Evolutionary conservation across 2,113 vertebrate species (phyloP), one percentile per base, ranked within the genome.

Genomic region (Zosterops borbonicus): DNA sequence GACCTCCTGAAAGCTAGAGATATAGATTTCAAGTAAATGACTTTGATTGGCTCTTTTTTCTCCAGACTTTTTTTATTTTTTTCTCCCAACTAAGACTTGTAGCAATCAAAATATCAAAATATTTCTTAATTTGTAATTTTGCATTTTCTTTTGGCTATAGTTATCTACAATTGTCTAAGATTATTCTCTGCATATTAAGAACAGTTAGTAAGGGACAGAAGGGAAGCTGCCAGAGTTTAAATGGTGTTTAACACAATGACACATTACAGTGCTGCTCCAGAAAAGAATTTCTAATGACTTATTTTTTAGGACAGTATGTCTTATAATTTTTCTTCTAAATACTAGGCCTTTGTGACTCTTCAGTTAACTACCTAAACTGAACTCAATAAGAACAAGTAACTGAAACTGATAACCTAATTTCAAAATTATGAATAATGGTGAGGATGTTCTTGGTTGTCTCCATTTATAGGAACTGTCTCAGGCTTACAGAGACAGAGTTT

Each of bases 371-470:
- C 6, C 2, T 59, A 71, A 83, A 50, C 5, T 25, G 63, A 74
- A 69, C 2, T 76, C 5, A 47, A 7, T 31, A 55, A 75, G 15
- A n/a, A 2, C 27, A 83, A 52, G 31, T 29, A 73, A 37, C 29
- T 67, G 31, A 78, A 82, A 70, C 0, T 16, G 20, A n/a, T 31
- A 58, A n/a, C 9, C 35, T 65, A 47, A 65, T 83, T 76, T 73
- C 10, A 77, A 75, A 76, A 11, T 41, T 37, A 44, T 15, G 1
- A 62, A 17, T 25, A 67, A 70, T 9, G 4, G 27, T 37, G 9
- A n/a, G 3, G 3, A 2, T 29, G 6, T 62, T 74, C 8, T 58
- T 70, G 5, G 4, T 39, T 69, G 12, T n/a, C 8, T 2, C 8
- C 9, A 27, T 81, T 65, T 33, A 31, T 17, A 47, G 35, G 5